Percentiles rank a stretch among this genome's conserved stretches.
These are phyloP conservation scores for Tipula vernalis DNA, from an alignment of 2,888 invertebrate species.

Conservation along the genomic window DNA sequence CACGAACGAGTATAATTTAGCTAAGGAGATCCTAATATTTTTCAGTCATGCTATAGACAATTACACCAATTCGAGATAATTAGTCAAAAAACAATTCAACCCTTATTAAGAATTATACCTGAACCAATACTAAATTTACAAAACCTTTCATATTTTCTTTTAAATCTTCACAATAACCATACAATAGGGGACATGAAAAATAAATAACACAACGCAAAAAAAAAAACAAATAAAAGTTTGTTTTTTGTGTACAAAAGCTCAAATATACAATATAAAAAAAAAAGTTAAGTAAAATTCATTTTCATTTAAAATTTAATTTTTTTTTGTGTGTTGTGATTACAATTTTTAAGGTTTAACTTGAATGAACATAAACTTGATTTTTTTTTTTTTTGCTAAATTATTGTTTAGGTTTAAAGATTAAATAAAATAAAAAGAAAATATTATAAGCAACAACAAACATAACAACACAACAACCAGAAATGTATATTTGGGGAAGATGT, in stretches of 20 bases:
- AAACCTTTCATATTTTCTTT: neutral
- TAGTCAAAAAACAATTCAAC: neutral
- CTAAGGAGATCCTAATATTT: neutral
- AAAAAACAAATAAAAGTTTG: neutral
- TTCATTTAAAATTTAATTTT: neutral
- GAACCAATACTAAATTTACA: neutral
- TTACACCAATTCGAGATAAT: neutral
- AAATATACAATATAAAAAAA: neutral
- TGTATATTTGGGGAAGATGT: neutral
- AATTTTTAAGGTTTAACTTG: neutral
- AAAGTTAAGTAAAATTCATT: neutral
- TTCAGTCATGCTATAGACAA: neutral
- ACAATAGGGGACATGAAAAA: neutral
- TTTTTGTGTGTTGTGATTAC: neutral
- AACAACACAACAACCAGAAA: neutral
- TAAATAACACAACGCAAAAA: neutral
- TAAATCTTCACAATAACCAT: neutral
- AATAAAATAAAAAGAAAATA: neutral
- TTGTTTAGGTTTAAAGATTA: neutral
- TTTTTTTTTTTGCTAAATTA: neutral
- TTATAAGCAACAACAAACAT: neutral
- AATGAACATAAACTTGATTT: constrained; percentile 4
- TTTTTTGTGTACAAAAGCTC: neutral
- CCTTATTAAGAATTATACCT: neutral
- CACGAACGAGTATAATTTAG: neutral